phyloP scores from a whole-genome alignment of 2,888 invertebrate species.

The Thereva unica region DNA sequence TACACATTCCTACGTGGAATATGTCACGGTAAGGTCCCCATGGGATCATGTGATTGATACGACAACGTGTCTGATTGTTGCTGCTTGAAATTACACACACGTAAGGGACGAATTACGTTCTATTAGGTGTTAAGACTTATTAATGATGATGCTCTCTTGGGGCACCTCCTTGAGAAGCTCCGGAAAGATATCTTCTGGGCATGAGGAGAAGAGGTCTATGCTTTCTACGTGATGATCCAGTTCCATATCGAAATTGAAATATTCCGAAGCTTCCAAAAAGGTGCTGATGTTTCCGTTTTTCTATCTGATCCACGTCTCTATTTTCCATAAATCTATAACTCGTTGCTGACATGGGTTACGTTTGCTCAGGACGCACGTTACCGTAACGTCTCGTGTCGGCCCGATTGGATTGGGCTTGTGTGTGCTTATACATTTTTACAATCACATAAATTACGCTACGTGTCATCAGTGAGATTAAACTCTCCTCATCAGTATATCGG shows the following conservation, averaged over 20 bases:
- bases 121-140: constrained; percentile 38
- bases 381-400: too few species aligned
- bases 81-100: constrained; percentile 37
- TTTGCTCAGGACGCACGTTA: too few species aligned
- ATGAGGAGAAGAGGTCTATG: too few species aligned
- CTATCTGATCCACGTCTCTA: constrained; percentile 32
- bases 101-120: constrained; percentile 37
- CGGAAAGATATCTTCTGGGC: constrained; percentile 26
- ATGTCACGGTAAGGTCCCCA: constrained; percentile 23
- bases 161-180: constrained; percentile 5
- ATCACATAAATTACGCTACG: too few species aligned
- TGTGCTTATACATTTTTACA: too few species aligned
- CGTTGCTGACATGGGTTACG: constrained; percentile 26
- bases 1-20: constrained; percentile 1
- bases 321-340: constrained; percentile 34
- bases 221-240: constrained; percentile 26
- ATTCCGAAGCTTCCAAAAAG: constrained; percentile 8
- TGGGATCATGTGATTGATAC: constrained; percentile 33
- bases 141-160: constrained; percentile 36
- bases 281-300: constrained; percentile 27
- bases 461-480: too few species aligned
- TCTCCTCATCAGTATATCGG: too few species aligned
- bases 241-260: constrained; percentile 34
- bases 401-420: too few species aligned
- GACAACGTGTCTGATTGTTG: constrained; percentile 35